These are phyloP conservation scores for Hyposmocoma kahamanoa DNA, from an alignment of 1,140 invertebrate species.

Conservation along the genomic window DNA sequence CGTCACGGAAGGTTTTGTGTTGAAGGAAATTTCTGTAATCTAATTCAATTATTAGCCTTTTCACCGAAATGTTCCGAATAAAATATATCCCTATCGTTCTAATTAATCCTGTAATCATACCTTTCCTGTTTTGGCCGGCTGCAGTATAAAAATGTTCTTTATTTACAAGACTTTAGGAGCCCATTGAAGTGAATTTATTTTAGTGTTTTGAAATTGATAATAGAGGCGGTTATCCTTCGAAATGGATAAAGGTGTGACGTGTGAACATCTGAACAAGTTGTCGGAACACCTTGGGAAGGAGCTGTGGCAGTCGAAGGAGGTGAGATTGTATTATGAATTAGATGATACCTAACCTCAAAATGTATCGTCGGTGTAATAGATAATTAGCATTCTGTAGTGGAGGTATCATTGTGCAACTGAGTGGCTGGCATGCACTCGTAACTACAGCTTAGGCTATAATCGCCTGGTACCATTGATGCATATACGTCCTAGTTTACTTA, in stretches of 20 bases:
- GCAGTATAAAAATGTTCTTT: slow-evolving; percentile 47
- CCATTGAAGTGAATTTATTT: slow-evolving; percentile 32
- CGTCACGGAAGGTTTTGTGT: slow-evolving; percentile 65
- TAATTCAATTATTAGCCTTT: slow-evolving; percentile 60
- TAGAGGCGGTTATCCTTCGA: slow-evolving; percentile 31
- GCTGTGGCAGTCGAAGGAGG: slow-evolving; percentile 62
- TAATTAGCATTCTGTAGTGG: slow-evolving; percentile 46
- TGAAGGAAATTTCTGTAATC: slow-evolving; percentile 64
- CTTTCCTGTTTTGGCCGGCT: slow-evolving; percentile 21
- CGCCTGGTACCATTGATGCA: no score
- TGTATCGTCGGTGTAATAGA: slow-evolving; percentile 36
- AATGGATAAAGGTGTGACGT: slow-evolving; percentile 67
- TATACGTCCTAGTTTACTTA: no score
- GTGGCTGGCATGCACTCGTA: neutral
- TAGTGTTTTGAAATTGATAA: slow-evolving; percentile 34
- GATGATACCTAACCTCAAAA: slow-evolving; percentile 57
- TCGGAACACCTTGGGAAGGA: slow-evolving; percentile 51
- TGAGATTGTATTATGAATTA: slow-evolving; percentile 33
- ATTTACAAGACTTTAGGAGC: slow-evolving; percentile 55
- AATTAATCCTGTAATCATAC: slow-evolving; percentile 20
- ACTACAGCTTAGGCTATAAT: neutral
- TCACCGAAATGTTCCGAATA: slow-evolving; percentile 43
- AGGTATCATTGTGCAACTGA: slow-evolving; percentile 52
- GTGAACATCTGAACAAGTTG: slow-evolving; percentile 65
- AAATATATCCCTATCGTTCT: slow-evolving; percentile 18